Evolutionary conservation across 2,888 invertebrate genomes (phyloP), one percentile per base, ranked within the genome.

Genomic region (Neoscelio sp.): DNA sequence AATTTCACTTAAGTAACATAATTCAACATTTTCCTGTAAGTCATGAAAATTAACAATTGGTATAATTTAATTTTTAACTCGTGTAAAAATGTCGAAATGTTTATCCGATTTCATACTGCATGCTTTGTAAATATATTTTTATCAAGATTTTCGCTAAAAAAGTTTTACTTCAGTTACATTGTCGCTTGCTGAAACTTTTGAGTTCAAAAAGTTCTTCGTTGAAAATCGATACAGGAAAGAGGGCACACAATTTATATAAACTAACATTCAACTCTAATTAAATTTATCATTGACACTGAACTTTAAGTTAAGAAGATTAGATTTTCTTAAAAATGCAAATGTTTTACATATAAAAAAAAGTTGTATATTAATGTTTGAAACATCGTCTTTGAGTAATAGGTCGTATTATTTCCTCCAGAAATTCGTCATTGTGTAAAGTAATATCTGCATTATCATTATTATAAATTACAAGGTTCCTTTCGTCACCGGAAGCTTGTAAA

Each of bases 401-500:
- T n/a, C n/a, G n/a, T n/a, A n/a, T n/a, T n/a, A n/a, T n/a, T n/a
- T n/a, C n/a, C n/a, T n/a, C n/a, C n/a, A n/a, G n/a, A n/a, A n/a
- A n/a, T n/a, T n/a, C n/a, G n/a, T 8, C 30, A 26, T 50, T 30
- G 7, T 30, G 13, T 8, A 30, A 8, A 12, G 28, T 28, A 12
- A 12, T 38, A 23, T 17, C 15, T 58, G 52, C 52, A 67, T 67
- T 67, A 75, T 44, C 35, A 75, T 67, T 67, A 67, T 67, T 75
- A 46, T 67, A 67, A 67, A 67, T 67, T 75, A 67, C 60, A 44
- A 67, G 46, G 75, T 67, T 35, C 35, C 65, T 67, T 75, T 75
- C 60, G 44, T 17, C 60, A 52, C 15, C 52, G 38, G 33, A 52
- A 75, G 60, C 44, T 75, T 54, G 60, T 67, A 52, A 60, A 75